Percentiles rank a stretch among this genome's conserved stretches.
These are phyloP conservation scores for Perca schrenkii DNA, from an alignment of 2,113 vertebrate species.

Conservation along the genomic window DNA sequence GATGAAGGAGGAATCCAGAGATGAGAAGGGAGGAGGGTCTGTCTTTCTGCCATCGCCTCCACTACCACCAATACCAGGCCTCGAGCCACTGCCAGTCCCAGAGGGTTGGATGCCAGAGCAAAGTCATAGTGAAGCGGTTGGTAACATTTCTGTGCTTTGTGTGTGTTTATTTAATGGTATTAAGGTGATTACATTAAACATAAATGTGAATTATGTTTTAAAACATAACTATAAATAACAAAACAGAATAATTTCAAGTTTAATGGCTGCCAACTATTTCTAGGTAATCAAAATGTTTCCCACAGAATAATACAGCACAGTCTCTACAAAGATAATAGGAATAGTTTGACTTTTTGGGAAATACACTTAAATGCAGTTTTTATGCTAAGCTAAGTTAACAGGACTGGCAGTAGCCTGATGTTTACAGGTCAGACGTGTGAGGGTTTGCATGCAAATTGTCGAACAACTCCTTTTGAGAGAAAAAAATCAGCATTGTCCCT, in stretches of 20 bases:
- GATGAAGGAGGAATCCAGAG: conserved; percentile 7
- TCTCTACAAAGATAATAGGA: not conserved
- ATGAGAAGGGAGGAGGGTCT: not conserved
- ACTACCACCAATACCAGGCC: conserved; percentile 27
- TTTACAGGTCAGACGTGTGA: not conserved
- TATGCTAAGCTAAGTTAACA: not conserved
- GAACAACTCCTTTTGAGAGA: not conserved
- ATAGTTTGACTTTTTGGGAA: not conserved
- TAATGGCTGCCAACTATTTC: not conserved
- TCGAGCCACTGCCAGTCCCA: conserved; percentile 22
- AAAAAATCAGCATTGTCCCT: not conserved
- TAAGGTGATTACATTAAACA: too few relatives aligned
- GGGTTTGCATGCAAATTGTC: not conserved
- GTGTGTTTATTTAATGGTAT: not conserved
- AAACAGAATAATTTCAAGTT: not conserved
- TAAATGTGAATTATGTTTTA: not conserved
- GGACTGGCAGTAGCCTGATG: too few relatives aligned
- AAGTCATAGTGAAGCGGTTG: conserved; percentile 49
- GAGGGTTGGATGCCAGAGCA: conserved; percentile 47
- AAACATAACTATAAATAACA: not conserved
- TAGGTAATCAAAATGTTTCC: not conserved
- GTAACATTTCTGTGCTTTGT: conserved; percentile 1
- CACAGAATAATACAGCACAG: not conserved
- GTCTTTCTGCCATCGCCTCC: not conserved
- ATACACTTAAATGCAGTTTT: not conserved